These are phyloP conservation scores for Mormyrus iriodes DNA, from an alignment of 2,113 vertebrate species.

Conservation along the genomic window DNA sequence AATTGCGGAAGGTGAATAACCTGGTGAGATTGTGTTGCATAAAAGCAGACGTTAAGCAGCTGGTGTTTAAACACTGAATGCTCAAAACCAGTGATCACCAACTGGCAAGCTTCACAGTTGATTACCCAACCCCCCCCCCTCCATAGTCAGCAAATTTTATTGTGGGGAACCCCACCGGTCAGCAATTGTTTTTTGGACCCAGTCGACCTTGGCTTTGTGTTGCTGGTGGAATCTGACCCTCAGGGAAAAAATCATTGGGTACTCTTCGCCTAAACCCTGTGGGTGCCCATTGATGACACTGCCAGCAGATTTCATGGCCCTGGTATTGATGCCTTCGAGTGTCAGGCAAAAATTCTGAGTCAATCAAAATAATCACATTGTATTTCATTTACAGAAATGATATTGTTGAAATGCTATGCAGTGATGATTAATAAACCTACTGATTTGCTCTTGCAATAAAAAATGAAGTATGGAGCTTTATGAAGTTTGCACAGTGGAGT, in stretches of 20 bases:
- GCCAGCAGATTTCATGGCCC: slow-evolving; percentile 89
- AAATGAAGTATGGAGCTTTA: neutral
- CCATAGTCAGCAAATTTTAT: neutral
- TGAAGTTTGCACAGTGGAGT: neutral
- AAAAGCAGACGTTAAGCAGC: neutral
- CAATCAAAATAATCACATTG: slow-evolving; percentile 30
- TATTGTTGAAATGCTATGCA: neutral
- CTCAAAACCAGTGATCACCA: neutral
- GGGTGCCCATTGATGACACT: no score
- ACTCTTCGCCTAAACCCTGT: no score
- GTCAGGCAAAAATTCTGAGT: slow-evolving; percentile 54
- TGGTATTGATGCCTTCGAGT: neutral
- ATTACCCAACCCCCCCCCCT: no score
- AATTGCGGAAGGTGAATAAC: neutral
- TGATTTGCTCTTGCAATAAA: neutral
- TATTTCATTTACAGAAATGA: neutral
- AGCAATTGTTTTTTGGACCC: slow-evolving; percentile 69
- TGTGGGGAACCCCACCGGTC: slow-evolving; percentile 59
- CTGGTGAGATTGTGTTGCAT: neutral
- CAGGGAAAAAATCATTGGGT: neutral
- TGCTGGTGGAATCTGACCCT: slow-evolving; percentile 69
- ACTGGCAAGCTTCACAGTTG: no score
- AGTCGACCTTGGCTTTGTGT: slow-evolving; percentile 63
- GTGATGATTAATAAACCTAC: neutral
- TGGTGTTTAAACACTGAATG: neutral